Percentiles rank a stretch among this genome's conserved stretches.
Evolutionary conservation across 2,113 vertebrate genomes (phyloP).

Genomic region (Gallinago paraguaiae): DNA sequence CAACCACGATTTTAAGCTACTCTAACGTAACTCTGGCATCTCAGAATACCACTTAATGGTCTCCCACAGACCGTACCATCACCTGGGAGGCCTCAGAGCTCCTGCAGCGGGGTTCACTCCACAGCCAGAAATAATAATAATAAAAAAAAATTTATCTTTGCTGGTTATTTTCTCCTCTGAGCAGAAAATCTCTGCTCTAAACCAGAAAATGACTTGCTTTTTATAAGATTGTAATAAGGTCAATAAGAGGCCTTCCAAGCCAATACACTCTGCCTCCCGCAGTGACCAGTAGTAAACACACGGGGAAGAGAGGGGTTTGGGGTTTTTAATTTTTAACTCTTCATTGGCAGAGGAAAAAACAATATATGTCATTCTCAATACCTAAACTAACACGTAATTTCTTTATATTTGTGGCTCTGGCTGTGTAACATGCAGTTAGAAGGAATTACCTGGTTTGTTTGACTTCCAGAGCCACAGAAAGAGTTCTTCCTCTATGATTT

Average conservation of each 20-base stretch:
- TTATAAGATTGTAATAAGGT: conserved; percentile 28
- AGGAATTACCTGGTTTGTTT: not conserved
- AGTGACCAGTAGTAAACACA: conserved; percentile 19
- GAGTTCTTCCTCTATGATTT: not conserved
- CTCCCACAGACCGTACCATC: not conserved
- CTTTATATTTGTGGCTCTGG: not conserved
- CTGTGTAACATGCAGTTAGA: not conserved
- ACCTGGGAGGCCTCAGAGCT: conserved; percentile 10
- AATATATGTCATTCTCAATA: not conserved
- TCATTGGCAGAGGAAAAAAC: not conserved
- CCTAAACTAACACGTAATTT: not conserved
- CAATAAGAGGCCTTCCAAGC: conserved; percentile 39
- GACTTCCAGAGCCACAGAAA: not conserved
- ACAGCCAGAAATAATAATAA: not conserved
- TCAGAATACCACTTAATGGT: conserved; percentile 20
- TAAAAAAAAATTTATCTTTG: too few relatives aligned
- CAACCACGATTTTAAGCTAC: not conserved
- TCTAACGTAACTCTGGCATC: not conserved
- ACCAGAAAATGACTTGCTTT: conserved; percentile 48
- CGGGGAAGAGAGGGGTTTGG: not conserved
- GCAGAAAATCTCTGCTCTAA: conserved; percentile 41
- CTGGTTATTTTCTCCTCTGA: not conserved
- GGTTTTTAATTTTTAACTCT: not conserved
- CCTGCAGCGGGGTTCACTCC: not conserved
- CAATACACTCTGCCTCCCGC: not conserved